Evolutionary conservation across 1,140 invertebrate species (phyloP), one percentile per base, ranked within the genome.

Genomic region (Chymomyza costata): DNA sequence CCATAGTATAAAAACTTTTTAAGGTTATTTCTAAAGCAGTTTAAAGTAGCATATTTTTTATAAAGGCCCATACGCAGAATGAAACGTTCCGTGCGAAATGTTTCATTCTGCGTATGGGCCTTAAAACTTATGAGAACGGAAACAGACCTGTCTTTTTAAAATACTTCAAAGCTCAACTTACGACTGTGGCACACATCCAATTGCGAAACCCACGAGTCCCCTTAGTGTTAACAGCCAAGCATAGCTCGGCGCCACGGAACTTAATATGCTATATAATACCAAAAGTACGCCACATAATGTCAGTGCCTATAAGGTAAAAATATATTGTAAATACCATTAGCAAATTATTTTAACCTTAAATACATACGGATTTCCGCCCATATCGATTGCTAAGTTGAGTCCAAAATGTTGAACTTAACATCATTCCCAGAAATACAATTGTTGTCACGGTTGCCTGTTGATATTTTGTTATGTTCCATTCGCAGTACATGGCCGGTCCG

Each of bases 151-250:
- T 32, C 7, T 15, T 2, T 11, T n/a, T 2, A 2, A 28, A 41
- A 13, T 37, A 65, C 47, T n/a, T n/a, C n/a, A n/a, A n/a, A n/a
- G n/a, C n/a, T n/a, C n/a, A n/a, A n/a, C n/a, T 93, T 90, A 98
- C 96, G 96, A 96, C 87, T 98, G 97, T 51, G 96, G 95, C 18
- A 96, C 95, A 86, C 96, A 97, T 57, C 97, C 96, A 83, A 98
- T 97, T 15, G 95, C 95, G 89, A 99, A 97, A 8, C 97, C 97
- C 35, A 97, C 96, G 1, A 97, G 87, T 28, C 95, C 95, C 84
- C 97, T 88, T 17, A 98, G 88, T 47, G 97, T 89, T 11, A 99
- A 86, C 18, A 99, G 89, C 95, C 96, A 97, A 19, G 93, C 89
- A 83, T 95, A 98, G 83, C 92, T 96, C 13, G 96, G 95, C 1